A percentile compares a stretch with the other conserved stretches of the same genome.
Evolutionary conservation across 2,888 invertebrate genomes (phyloP).

Genomic region (Melanchra persicariae): DNA sequence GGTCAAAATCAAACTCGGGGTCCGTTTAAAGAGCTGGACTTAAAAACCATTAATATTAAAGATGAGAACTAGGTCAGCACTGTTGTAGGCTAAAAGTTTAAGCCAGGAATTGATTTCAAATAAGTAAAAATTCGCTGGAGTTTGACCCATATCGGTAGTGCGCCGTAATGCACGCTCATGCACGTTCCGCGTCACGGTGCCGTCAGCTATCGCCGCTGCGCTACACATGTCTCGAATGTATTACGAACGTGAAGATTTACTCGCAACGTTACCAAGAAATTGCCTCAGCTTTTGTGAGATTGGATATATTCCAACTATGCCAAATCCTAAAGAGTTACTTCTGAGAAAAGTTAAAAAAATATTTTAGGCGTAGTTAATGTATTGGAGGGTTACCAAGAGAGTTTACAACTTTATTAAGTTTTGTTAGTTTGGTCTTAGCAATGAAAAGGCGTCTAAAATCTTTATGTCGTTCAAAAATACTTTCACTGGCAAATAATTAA

Average conservation of each 20-base stretch:
- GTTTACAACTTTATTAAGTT: constrained; percentile 24
- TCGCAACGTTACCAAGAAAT: constrained; percentile 49
- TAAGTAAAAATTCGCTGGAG: constrained; percentile 32
- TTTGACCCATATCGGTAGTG: constrained; percentile 30
- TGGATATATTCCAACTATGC: constrained; percentile 51
- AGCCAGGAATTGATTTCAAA: constrained; percentile 33
- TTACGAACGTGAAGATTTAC: constrained; percentile 53
- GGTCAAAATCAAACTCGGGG: constrained; percentile 8
- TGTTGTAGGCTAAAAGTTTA: background rate
- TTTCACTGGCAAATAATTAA: background rate
- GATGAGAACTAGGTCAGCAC: constrained; percentile 12
- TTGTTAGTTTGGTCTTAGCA: no score
- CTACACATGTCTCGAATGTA: constrained; percentile 42
- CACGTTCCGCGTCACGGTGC: constrained; percentile 19
- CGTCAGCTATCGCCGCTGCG: constrained; percentile 30
- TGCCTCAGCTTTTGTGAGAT: constrained; percentile 43
- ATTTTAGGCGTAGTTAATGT: constrained; percentile 29
- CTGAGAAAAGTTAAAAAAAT: constrained; percentile 28
- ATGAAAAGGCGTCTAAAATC: background rate
- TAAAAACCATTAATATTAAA: constrained; percentile 12
- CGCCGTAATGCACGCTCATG: constrained; percentile 22
- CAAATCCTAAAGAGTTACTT: constrained; percentile 26
- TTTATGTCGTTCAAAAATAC: background rate
- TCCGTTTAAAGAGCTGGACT: constrained; percentile 25
- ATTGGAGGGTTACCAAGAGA: constrained; percentile 13